Percentiles rank a stretch among this genome's conserved stretches.
These are phyloP conservation scores for Zapus hudsonius DNA, from an alignment of 2,113 vertebrate species.

Conservation along the genomic window DNA sequence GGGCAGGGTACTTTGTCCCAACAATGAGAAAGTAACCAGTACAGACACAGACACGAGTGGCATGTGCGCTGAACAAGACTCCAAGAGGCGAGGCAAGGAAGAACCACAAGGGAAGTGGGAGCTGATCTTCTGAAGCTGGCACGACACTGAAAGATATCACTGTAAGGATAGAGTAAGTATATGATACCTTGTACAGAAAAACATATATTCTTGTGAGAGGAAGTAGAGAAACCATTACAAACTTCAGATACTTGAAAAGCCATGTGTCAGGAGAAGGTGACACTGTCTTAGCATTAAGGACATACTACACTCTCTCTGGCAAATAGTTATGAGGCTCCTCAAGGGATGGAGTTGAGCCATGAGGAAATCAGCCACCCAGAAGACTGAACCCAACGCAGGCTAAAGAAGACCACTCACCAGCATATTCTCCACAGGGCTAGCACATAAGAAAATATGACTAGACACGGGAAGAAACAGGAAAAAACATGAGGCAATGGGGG, in stretches of 20 bases:
- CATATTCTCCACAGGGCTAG: not conserved
- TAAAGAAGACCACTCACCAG: slow-evolving; percentile 33
- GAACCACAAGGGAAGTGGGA: not conserved
- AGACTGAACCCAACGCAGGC: slow-evolving; percentile 19
- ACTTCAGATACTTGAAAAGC: not conserved
- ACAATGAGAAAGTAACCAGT: no score
- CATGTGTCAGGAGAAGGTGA: not conserved
- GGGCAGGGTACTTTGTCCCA: no score
- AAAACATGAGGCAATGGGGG: no score
- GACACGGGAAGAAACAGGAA: not conserved
- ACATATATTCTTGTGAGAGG: not conserved
- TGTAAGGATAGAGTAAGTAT: not conserved
- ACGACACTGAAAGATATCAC: not conserved
- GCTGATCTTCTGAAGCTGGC: not conserved
- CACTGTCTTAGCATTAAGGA: not conserved
- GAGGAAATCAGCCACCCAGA: not conserved
- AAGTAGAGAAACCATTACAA: not conserved
- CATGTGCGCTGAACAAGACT: not conserved
- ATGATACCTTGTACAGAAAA: not conserved
- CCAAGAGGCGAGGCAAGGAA: not conserved
- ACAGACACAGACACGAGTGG: not conserved
- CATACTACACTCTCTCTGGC: not conserved
- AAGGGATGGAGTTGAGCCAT: not conserved
- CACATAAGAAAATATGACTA: not conserved
- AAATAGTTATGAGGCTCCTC: not conserved